These are phyloP conservation scores for Anser brachyrhynchus DNA, from an alignment of 2,113 vertebrate genomes.

Conservation along the genomic window DNA sequence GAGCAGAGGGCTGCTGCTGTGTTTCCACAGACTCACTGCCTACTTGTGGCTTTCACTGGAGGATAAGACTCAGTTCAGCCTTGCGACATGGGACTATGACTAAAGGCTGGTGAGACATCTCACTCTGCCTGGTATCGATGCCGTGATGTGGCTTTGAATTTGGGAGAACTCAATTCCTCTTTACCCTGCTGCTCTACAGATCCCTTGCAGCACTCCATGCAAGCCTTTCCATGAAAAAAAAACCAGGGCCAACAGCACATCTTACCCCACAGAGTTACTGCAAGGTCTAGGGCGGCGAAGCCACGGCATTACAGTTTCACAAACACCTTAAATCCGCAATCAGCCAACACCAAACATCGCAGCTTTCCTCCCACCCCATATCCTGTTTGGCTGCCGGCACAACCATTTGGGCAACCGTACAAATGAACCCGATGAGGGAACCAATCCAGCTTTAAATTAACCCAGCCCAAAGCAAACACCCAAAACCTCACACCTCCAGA, in stretches of 20 bases:
- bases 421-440: background rate
- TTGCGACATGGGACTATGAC: background rate
- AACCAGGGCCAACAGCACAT: background rate
- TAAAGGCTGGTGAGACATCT: background rate
- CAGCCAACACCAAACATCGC: background rate
- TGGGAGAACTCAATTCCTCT: background rate
- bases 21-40: fast-evolving
- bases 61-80: background rate
- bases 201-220: background rate
- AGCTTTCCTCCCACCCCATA: background rate
- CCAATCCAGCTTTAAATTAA: background rate
- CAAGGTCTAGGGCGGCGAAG: background rate
- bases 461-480: background rate
- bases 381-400: background rate
- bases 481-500: background rate
- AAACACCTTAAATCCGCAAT: background rate
- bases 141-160: background rate
- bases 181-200: background rate
- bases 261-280: background rate
- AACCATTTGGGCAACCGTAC: background rate
- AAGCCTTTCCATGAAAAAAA: background rate
- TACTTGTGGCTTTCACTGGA: background rate
- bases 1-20: background rate
- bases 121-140: background rate
- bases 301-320: background rate